Conservation (phyloP, 2,888 invertebrate species). For the Clepsis dumicolana region DNA sequence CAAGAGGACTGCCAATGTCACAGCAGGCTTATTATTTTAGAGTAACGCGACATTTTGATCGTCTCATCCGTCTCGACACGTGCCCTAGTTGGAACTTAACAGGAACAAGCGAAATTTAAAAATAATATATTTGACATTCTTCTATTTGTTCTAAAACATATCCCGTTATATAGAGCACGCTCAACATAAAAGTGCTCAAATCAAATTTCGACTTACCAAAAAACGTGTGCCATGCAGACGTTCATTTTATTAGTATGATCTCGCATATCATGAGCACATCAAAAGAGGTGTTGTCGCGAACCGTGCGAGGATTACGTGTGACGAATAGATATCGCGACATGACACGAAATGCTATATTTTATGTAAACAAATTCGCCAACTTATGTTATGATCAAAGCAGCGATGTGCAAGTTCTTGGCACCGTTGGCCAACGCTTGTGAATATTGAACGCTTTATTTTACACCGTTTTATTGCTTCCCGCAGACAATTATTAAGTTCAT, state of each 20-base stretch:
- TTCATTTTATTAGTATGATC: conserved; percentile 74
- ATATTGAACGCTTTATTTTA: conserved; percentile 1
- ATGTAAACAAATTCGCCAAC: conserved; percentile 82
- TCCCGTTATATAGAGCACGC: conserved; percentile 48
- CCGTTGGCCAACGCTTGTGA: not conserved
- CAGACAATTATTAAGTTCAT: not conserved
- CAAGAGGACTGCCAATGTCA: too few species aligned
- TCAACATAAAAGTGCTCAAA: conserved; percentile 66
- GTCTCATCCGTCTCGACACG: too few species aligned
- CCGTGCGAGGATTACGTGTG: conserved; percentile 75
- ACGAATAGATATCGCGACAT: conserved; percentile 68
- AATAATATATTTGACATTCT: not conserved
- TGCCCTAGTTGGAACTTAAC: not conserved
- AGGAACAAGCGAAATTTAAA: not conserved
- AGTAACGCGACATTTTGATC: too few species aligned
- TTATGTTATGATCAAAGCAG: conserved; percentile 79
- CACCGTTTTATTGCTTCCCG: not conserved
- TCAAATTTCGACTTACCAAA: conserved; percentile 74
- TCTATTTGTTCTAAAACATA: not conserved
- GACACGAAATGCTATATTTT: conserved; percentile 61
- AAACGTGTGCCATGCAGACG: conserved; percentile 70
- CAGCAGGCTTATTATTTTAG: too few species aligned
- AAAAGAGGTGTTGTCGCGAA: conserved; percentile 74
- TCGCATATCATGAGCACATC: conserved; percentile 67
- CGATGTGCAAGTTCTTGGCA: conserved; percentile 43